Evolutionary conservation across 2,888 invertebrate genomes (phyloP).

Genomic region (Caenorhabditis sp.): DNA sequence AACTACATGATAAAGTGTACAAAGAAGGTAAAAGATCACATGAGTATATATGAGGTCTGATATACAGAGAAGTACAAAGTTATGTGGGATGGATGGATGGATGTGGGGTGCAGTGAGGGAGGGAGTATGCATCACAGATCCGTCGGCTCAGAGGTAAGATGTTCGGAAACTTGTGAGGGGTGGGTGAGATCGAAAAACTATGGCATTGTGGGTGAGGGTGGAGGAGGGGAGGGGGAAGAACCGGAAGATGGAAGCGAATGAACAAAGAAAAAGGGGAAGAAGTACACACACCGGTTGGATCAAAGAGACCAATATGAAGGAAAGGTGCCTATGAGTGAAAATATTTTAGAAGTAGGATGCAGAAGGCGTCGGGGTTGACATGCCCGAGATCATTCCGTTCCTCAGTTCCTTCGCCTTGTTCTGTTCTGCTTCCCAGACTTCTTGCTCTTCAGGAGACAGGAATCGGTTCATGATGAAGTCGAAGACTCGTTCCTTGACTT

Average conservation of each 20-base stretch:
- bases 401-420: too few species aligned
- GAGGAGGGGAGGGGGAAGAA: too few species aligned
- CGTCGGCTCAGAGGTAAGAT: conserved; percentile 2
- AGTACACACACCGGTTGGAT: neutral
- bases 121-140: neutral
- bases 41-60: conserved; percentile 2
- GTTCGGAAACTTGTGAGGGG: too few species aligned
- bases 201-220: too few species aligned
- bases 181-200: neutral
- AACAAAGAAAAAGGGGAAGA: neutral
- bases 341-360: too few species aligned
- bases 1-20: neutral
- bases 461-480: too few species aligned
- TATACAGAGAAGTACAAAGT: conserved; percentile 7
- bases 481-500: too few species aligned
- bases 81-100: too few species aligned
- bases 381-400: too few species aligned
- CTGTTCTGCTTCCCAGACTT: too few species aligned
- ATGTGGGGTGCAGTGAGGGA: neutral
- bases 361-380: neutral
- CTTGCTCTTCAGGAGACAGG: too few species aligned
- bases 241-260: neutral
- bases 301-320: neutral
- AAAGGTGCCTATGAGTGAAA: neutral
- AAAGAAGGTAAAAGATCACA: neutral